Evolutionary conservation across 2,888 invertebrate genomes (phyloP), one percentile per base, ranked within the genome.

Genomic region (Tigriopus californicus): DNA sequence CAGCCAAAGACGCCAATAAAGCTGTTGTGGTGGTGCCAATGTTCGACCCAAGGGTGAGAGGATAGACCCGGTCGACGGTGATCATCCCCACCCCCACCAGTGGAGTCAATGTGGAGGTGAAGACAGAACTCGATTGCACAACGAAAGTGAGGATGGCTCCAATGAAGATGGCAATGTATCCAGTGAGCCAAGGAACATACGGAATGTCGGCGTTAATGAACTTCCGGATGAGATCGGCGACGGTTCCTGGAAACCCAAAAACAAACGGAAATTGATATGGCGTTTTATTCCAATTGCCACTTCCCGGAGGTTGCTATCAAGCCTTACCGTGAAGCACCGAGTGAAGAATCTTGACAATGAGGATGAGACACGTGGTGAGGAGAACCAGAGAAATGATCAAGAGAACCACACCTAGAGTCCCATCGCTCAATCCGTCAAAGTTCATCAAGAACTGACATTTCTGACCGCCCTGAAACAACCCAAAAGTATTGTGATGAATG

Each of bases 21-120:
- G 75, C 74, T 1, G 76, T 77, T n/a, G 75, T 74, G 0, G 77
- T 77, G 1, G 77, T 77, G 11, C 77, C 77, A 57, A 77, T 71
- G 66, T 77, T 78, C 22, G 76, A 71, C 5, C 77, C 77, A 5
- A 77, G 67, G 4, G 76, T 76, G 49, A 77, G 66, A 0, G 75
- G 76, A 64, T 77, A 77, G 67, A 77, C 73, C 49, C 76, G 67
- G 52, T 77, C 75, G 18, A 78, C 66, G 3, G 68, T 67, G 48
- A 76, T 70, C n/a, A 76, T 70, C 4, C 75, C 77, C 6, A 77
- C 68, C 10, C 77, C 78, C 10, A 77, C 77, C 20, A 78, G 67
- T 1, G 78, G 78, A 1, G 77, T 77, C n/a, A 78, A 66, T 1
- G 76, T 73, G 1, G 77, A 77, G 1, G 77, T 77, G 66, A 78